Base-by-base conservation (phyloP, 2,888 invertebrate species). In the Lasioglossum villosulum region DNA sequence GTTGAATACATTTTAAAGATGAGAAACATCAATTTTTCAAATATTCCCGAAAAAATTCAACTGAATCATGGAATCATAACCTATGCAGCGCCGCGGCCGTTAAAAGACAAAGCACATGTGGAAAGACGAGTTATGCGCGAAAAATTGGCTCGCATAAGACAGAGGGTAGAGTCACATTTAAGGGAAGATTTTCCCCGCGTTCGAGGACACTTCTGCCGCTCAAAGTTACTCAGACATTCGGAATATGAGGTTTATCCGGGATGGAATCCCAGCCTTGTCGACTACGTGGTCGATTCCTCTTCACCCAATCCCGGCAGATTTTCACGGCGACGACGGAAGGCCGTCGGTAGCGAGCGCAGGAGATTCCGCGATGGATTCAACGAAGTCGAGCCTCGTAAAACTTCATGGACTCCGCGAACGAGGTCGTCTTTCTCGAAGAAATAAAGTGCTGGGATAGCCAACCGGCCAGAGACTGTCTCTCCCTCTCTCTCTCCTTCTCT, bases 321-420 rank as follows among this genome's bases (percentile, higher is more conserved):
- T 63, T 48, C 75, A 63, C 42, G 30, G 63, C 63, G 68, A 19
- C 37, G 48, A 68, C 66, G 66, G 37, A 48, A 68, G 45, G 16
- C 66, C 66, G 66, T 27, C 70, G 76, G 27, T 10, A 66, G 23
- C 76, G 66, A 34, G 37, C 76, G 48, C 45, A 30, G n/a, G 76
- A 66, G 75, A 48, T 45, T 45, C 48, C 76, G 76, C 76, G 63
- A 48, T 52, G 76, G 68, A 76, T 76, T 76, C 75, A 45, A 76
- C 45, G 75, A 48, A 68, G 48, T 76, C 45, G 75, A 68, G 75
- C 42, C 75, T 72, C 72, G 80, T 84, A 75, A 86, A 84, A 84
- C 73, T 79, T 73, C 59, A 79, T 37, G 78, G 63, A 45, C 45
- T 14, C n/a, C 66, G 34, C 76, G 68, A 76, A 76, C 76, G 76